Base-by-base conservation (phyloP, 2,888 invertebrate species). In the Cordilura impudica region DNA sequence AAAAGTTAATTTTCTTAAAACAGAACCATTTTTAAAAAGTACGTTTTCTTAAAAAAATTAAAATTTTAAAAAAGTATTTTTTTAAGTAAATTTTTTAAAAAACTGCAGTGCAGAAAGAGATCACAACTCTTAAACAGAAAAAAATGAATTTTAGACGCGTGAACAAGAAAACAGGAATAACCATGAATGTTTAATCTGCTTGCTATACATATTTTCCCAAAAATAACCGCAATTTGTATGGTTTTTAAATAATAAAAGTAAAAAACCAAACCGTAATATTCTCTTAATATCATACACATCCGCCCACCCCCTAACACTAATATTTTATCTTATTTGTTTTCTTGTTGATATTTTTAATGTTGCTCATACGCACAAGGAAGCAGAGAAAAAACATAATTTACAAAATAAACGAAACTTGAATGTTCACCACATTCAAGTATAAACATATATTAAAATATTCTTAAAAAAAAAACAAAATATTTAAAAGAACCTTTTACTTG, bases 311-410 rank as follows among this genome's bases (percentile, higher is more conserved):
- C n/a, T n/a, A n/a, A n/a, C n/a, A n/a, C n/a, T n/a, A n/a, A n/a
- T n/a, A n/a, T 26, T 26, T 26, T 26, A 3, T 26, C 3, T 26
- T 6, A 26, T 6, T 26, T 3, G n/a, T 39, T n/a, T n/a, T 4
- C 35, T 39, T 39, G 35, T 39, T 35, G 35, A n/a, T n/a, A 14
- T 29, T 29, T 53, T 19, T 3, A n/a, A n/a, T 39, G 39, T 58
- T 58, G 35, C 43, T 58, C 58, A 43, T 58, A 58, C 58, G 58
- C 58, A 43, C 14, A 51, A 51, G 35, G n/a, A 39, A 39, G n/a
- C 5, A 39, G 4, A 39, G 35, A 39, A 39, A 2, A 21, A n/a
- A 49, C 49, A 26, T 21, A 26, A 51, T 21, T 23, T 14, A 23
- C 4, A 3, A 23, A 51, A 23, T 5, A 51, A 23, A 58, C 3